Evolutionary conservation across 2,113 vertebrate genomes (phyloP), one percentile per base, ranked within the genome.

Genomic region (Zapornia atra): DNA sequence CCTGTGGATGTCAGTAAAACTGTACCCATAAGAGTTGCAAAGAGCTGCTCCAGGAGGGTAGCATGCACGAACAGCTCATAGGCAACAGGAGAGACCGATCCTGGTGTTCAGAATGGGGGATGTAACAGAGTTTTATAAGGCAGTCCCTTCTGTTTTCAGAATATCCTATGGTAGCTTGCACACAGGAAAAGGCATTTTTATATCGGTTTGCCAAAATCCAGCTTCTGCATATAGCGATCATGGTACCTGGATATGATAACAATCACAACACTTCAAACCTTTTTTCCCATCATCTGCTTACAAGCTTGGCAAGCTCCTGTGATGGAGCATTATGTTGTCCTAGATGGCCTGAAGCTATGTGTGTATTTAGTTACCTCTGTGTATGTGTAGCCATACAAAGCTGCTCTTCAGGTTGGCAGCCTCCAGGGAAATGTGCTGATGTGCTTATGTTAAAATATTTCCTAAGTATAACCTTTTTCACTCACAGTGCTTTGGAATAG

Each of bases 31-130:
- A 57, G 60, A 26, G 10, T 4, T 72, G 48, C 63, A 79, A 76
- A 88, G 10, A 10, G 71, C 53, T 91, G 6, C 22, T 88, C 31
- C 28, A 46, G 10, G 13, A 34, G n/a, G 17, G 33, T 25, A 64
- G 3, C 9, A 10, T 40, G 28, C 26, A 59, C 12, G 3, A 44
- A 44, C 14, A 42, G 24, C 21, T 53, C 1, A 0, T 20, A 71
- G 59, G 48, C 10, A 54, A 29, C 29, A 65, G 11, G 54, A 77
- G n/a, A 38, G 4, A n/a, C 13, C 13, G 38, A 13, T n/a, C 40
- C 34, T 42, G 19, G 33, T 66, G 36, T 26, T 72, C 33, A 72
- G 25, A 64, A 57, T 1, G 3, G 4, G 53, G 25, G 2, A 53
- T 57, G 29, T 33, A 54, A 38, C 22, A 76, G 66, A 57, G 19